These are phyloP conservation scores for Lamproptera curius DNA, from an alignment of 2,888 invertebrate genomes.

Conservation along the genomic window DNA sequence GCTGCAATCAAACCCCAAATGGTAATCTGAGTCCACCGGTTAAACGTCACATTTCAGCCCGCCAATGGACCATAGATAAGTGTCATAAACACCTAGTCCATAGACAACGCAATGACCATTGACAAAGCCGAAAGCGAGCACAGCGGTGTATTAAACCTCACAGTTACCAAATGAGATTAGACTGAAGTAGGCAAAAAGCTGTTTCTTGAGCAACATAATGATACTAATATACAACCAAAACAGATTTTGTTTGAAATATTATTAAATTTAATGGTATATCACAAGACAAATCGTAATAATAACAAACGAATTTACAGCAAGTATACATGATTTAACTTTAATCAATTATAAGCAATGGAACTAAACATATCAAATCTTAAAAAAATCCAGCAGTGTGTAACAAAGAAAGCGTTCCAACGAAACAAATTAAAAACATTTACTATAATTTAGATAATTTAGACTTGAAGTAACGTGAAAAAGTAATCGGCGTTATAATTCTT, in stretches of 20 bases:
- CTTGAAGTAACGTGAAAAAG: too few species aligned
- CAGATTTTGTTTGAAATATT: too few species aligned
- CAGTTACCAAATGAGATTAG: slow-evolving; percentile 99
- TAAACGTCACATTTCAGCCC: slow-evolving; percentile 25
- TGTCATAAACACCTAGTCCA: slow-evolving; percentile 2
- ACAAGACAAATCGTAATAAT: too few species aligned
- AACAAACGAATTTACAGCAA: too few species aligned
- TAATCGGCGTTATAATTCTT: too few species aligned
- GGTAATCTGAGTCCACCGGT: slow-evolving; percentile 86
- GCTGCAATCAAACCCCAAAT: slow-evolving; percentile 88
- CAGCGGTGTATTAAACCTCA: slow-evolving; percentile 81
- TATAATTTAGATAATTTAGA: too few species aligned
- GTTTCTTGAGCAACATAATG: slow-evolving; percentile 31
- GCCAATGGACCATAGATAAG: slow-evolving; percentile 14
- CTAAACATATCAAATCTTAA: too few species aligned
- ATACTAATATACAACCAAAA: too few species aligned
- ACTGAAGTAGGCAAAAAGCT: slow-evolving; percentile 80
- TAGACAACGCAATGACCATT: slow-evolving; percentile 7
- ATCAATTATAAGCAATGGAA: too few species aligned
- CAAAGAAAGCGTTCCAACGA: slow-evolving; percentile 5
- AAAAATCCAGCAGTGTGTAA: not conserved
- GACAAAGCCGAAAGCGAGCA: slow-evolving; percentile 21
- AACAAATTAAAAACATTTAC: slow-evolving; percentile 9
- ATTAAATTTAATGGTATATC: too few species aligned
- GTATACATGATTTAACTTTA: too few species aligned